A percentile compares a stretch with the other conserved stretches of the same genome.
Evolutionary conservation across 64 coral and sea anemone species (phyloP).

Genomic region (Trachythela sp.): DNA sequence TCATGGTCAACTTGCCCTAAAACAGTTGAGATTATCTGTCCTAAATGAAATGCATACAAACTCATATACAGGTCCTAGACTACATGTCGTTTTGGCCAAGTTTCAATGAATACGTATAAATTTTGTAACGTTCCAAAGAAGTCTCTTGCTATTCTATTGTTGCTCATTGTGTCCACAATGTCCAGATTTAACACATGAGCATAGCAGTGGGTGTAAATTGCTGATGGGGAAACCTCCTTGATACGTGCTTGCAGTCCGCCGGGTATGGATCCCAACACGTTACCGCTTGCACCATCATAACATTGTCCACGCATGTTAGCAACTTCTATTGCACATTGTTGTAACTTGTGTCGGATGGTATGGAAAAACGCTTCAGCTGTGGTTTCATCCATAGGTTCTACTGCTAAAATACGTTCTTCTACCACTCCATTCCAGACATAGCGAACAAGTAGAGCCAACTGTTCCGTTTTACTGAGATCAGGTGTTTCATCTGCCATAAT

Average conservation of each 20-base stretch:
- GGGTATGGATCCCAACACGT: no score
- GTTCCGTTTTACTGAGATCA: not conserved
- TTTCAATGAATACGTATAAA: conserved; percentile 12
- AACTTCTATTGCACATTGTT: not conserved
- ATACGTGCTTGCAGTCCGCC: not conserved
- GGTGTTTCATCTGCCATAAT: conserved; percentile 14
- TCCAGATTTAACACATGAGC: not conserved
- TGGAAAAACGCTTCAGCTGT: not conserved
- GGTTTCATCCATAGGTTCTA: not conserved
- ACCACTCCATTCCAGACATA: not conserved
- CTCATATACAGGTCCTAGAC: no score
- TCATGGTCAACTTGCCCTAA: no score
- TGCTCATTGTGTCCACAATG: conserved; percentile 3
- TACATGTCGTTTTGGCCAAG: not conserved
- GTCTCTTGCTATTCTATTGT: not conserved
- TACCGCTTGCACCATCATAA: no score
- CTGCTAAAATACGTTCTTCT: not conserved
- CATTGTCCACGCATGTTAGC: no score
- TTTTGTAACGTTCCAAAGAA: conserved; percentile 18
- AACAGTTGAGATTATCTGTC: no score
- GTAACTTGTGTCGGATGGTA: not conserved
- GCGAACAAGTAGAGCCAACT: not conserved
- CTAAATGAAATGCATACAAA: no score
- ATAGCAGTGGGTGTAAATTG: no score
- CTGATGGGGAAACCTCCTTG: not conserved